Evolutionary conservation across 1,140 invertebrate genomes (phyloP), one percentile per base, ranked within the genome.

Genomic region (Heliconius hermathena): DNA sequence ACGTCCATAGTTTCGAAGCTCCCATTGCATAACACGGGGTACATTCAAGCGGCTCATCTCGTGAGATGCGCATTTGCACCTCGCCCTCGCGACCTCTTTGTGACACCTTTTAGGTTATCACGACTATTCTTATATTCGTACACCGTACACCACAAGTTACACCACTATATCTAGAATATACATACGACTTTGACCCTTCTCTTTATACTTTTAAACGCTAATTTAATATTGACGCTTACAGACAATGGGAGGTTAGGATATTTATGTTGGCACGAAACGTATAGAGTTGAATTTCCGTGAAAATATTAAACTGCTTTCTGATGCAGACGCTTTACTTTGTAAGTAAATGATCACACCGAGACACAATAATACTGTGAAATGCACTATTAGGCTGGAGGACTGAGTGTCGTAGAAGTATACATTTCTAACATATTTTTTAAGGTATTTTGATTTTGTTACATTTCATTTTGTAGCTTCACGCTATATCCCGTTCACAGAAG

Each of bases 21-120:
- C 74, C 49, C 33, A 77, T 81, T 83, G 78, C 83, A 84, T 84
- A 85, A 85, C 85, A 78, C 81, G 79, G 74, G 81, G 86, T 79
- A 88, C 85, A 89, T 87, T 87, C 77, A 83, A 85, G 88, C 89
- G 85, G 87, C 87, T 91, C 90, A 91, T 91, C 89, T 89, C 87
- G 87, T 87, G 88, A 90, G 88, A 89, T 91, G 90, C 89, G 88
- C 89, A 88, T 90, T 90, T 90, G 87, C 88, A 90, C 88, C 85
- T 82, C 87, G 57, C 82, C 81, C 78, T 72, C 76, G 77, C 81
- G 83, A 88, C 86, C 86, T 85, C 86, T 87, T 87, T 87, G 85
- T 87, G 83, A 83, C 84, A 87, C 88, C 87, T 89, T 88, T 90
- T 87, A 89, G 85, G 83, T 88, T 88, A 89, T 88, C 83, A 87